A percentile compares a stretch with the other conserved stretches of the same genome.
phyloP scores from a whole-genome alignment of 2,113 vertebrate species.

The Opisthocomus hoazin region DNA sequence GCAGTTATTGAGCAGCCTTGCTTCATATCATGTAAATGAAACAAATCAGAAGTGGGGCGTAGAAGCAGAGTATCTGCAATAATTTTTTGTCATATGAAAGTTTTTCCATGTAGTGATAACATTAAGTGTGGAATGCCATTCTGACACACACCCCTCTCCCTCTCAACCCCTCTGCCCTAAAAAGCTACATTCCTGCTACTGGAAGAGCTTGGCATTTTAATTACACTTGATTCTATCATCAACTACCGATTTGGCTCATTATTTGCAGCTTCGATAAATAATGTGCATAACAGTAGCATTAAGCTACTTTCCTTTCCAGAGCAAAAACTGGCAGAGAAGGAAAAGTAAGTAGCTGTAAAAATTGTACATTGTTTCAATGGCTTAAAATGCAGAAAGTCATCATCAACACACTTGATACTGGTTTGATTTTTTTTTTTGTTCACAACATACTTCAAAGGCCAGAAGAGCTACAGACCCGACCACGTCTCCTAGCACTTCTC shows the following conservation, averaged over 20 bases:
- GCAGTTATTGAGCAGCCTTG: neutral
- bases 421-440: slow-evolving; percentile 5
- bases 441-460: slow-evolving; percentile 31
- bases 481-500: neutral
- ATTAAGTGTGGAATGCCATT: neutral
- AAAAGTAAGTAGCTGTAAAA: neutral
- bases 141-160: neutral
- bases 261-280: slow-evolving; percentile 55
- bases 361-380: neutral
- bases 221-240: neutral
- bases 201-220: slow-evolving; percentile 29
- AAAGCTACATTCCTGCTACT: slow-evolving; percentile 52
- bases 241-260: slow-evolving; percentile 36
- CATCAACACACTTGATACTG: slow-evolving; percentile 18
- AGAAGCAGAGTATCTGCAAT: neutral
- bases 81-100: neutral
- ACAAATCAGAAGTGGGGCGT: neutral
- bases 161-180: neutral
- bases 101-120: neutral
- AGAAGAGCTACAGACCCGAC: neutral
- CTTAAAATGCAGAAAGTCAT: slow-evolving; percentile 38
- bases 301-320: slow-evolving; percentile 29
- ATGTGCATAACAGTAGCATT: slow-evolving; percentile 20
- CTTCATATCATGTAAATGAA: neutral
- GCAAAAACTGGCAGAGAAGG: slow-evolving; percentile 19